Base-by-base conservation (phyloP, 2,888 invertebrate species). In the Limnephilus auricula region DNA sequence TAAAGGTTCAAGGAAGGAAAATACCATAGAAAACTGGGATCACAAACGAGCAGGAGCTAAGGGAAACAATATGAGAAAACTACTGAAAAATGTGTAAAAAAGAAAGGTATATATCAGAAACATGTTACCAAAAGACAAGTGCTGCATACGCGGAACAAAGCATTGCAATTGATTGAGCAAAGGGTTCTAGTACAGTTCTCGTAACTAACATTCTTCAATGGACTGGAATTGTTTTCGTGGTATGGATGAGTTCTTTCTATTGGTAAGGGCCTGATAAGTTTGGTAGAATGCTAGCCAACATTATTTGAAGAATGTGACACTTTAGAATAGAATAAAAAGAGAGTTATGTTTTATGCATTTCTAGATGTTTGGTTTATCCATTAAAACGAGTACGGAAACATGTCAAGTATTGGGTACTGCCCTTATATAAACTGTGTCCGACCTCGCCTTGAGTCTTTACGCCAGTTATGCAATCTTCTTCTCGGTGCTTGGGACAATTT, bases 401-500 rank as follows among this genome's bases (percentile, higher is more conserved):
- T 82, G 82, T 31, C 82, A 82, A 82, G 32, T 82, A 82, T 37
- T 82, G 34, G 34, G 34, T 15, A 32, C 82, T 82, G 80, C 34
- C 65, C 65, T 65, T 65, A 34, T 25, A 25, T 65, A n/a, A 65
- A 34, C 82, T 25, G 34, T 82, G 25, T 82, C 30, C 32, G 80
- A 82, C 31, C 80, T 82, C 82, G 32, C 65, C 65, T 65, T n/a
- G 25, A 65, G 25, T 34, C 34, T 82, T 82, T 34, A 32, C 34
- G 82, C 32, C 18, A 18, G 34, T 82, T 82, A 32, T 82, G 34
- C 82, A 37, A 82, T 18, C 34, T 65, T 65, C 65, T n/a, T 34
- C 34, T 34, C 34, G 82, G 34, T 10, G 18, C 34, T 37, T 15
- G 82, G 82, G 34, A 18, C 34, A 82, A 82, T 82, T 82, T 18